Evolutionary conservation across 1,140 invertebrate species (phyloP).

Genomic region (Bacillus rossius): DNA sequence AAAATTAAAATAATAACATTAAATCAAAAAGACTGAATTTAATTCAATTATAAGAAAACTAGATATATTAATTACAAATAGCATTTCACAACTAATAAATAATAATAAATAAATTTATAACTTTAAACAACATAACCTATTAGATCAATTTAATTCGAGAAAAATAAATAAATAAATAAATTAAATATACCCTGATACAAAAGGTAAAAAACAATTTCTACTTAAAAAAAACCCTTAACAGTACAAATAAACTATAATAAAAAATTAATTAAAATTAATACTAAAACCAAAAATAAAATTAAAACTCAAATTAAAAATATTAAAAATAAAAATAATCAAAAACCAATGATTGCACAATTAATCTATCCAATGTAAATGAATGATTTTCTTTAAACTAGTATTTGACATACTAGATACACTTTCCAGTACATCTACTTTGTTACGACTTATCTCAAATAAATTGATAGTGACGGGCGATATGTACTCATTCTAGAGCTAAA

Average conservation of each 20-base stretch:
- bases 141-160: slow-evolving; percentile 52
- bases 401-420: slow-evolving; percentile 51
- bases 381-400: slow-evolving; percentile 46
- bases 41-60: slow-evolving; percentile 56
- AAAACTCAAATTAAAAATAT: slow-evolving; percentile 33
- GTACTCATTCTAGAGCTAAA: slow-evolving; percentile 49
- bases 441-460: slow-evolving; percentile 60
- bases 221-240: slow-evolving; percentile 38
- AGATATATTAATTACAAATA: slow-evolving; percentile 56
- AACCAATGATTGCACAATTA: slow-evolving; percentile 32
- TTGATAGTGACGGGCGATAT: slow-evolving; percentile 63
- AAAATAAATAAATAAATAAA: slow-evolving; percentile 40
- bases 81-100: slow-evolving; percentile 52
- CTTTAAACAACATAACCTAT: slow-evolving; percentile 45
- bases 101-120: slow-evolving; percentile 51
- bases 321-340: slow-evolving; percentile 41
- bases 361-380: slow-evolving; percentile 51
- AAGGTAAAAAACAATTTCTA: slow-evolving; percentile 54
- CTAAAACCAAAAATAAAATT: slow-evolving; percentile 36
- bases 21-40: slow-evolving; percentile 45
- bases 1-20: slow-evolving; percentile 42
- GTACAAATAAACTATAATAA: slow-evolving; percentile 47
- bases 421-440: slow-evolving; percentile 66
- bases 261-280: slow-evolving; percentile 40
- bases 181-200: slow-evolving; percentile 58